phyloP scores from a whole-genome alignment of 2,797 vertebrate genomes.

The Agapornis canus region DNA sequence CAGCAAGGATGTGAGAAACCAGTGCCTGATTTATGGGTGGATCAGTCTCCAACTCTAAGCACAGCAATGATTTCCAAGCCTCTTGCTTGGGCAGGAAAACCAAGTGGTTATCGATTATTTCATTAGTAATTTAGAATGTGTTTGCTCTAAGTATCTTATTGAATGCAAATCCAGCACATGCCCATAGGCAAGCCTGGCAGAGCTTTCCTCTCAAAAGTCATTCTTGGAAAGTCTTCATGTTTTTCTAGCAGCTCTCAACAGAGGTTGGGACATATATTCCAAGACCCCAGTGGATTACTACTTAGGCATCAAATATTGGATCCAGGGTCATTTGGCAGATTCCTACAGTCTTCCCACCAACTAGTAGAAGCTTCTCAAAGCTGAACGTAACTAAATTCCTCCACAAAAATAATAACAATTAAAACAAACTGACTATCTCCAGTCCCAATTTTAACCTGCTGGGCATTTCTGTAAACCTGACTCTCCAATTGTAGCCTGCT shows the following conservation, averaged over 20 bases:
- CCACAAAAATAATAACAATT: background rate
- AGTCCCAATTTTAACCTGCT: background rate
- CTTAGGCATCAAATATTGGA: background rate
- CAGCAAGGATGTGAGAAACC: background rate
- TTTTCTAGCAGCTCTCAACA: background rate
- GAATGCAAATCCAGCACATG: background rate
- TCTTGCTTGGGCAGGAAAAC: background rate
- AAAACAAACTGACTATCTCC: background rate
- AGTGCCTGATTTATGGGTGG: background rate
- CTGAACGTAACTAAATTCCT: background rate
- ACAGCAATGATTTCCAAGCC: background rate
- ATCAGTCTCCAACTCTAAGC: background rate
- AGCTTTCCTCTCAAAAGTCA: background rate
- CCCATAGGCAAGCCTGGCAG: background rate
- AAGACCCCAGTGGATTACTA: background rate
- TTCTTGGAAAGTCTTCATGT: background rate
- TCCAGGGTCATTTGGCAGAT: background rate
- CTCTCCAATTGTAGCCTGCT: background rate
- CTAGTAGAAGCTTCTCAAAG: background rate
- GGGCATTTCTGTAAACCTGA: conserved; percentile 8
- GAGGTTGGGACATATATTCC: background rate
- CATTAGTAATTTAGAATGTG: background rate
- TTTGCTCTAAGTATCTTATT: background rate
- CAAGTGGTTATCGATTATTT: background rate
- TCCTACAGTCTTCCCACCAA: rapidly evolving